A percentile compares a stretch with the other conserved stretches of the same genome.
phyloP scores from a whole-genome alignment of 2,888 invertebrate species.

The Lepidochrysops patricia region DNA sequence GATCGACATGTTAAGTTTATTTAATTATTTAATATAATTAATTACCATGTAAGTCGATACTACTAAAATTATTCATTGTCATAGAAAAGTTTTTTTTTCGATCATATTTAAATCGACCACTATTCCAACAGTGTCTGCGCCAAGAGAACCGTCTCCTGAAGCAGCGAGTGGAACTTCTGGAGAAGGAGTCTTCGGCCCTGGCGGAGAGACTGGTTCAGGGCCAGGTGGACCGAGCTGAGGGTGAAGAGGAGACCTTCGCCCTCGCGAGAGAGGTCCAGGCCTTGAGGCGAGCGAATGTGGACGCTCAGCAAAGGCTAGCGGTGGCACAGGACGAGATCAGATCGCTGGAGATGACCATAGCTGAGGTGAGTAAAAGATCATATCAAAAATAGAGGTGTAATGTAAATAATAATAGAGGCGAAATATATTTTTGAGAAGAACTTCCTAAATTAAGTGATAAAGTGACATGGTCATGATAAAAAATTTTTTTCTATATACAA shows the following conservation, averaged over 20 bases:
- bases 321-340: constrained; percentile 93
- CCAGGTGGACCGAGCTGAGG: constrained; percentile 95
- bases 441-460: too few relatives aligned
- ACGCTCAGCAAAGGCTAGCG: constrained; percentile 91
- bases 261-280: constrained; percentile 92
- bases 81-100: too few relatives aligned
- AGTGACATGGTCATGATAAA: too few relatives aligned
- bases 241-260: constrained; percentile 91
- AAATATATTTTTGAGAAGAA: too few relatives aligned
- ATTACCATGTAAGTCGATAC: too few relatives aligned
- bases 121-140: constrained; percentile 71
- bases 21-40: too few relatives aligned
- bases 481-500: too few relatives aligned
- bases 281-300: constrained; percentile 88
- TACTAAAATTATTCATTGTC: too few relatives aligned
- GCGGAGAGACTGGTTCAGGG: constrained; percentile 94
- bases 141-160: constrained; percentile 97
- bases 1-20: too few relatives aligned
- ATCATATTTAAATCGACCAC: constrained; percentile 4
- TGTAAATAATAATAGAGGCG: too few relatives aligned
- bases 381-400: too few relatives aligned
- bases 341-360: constrained; percentile 83
- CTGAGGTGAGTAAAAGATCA: constrained; percentile 67
- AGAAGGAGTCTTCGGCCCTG: constrained; percentile 94
- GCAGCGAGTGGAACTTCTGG: constrained; percentile 95